Evolutionary conservation across 2,888 invertebrate genomes (phyloP), one percentile per base, ranked within the genome.

Genomic region (Resseliella maxima): DNA sequence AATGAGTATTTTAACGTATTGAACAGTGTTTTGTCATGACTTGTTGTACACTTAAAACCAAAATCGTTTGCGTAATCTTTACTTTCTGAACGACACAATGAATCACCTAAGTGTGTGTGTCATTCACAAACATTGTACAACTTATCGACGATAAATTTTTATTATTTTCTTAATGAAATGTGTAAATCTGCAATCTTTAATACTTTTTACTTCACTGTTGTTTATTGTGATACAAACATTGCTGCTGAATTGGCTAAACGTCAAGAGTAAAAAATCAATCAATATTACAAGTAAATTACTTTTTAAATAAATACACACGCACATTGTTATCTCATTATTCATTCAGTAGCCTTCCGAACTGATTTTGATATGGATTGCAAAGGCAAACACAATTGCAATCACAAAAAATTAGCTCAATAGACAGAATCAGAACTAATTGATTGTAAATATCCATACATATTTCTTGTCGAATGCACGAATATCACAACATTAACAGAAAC

Each of bases 81-180:
- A 24, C 59, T 3, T 24, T 27, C 24, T 18, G 18, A 59, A 59
- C 59, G 24, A 18, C 24, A 59, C 59, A 24, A n/a, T n/a, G n/a
- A n/a, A n/a, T n/a, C n/a, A n/a, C n/a, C n/a, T n/a, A n/a, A n/a
- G 18, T 41, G 46, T 12, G 27, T 8, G 27, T 59, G 59, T 24
- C 59, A 59, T 59, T 59, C 6, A 18, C 3, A 24, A 24, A 59
- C n/a, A 59, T 59, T 1, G 59, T 59, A n/a, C 59, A 27, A 59
- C 59, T 59, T 59, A 59, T 59, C 59, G 59, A 24, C 59, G 59
- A 59, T 59, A 59, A 59, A 59, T 59, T 59, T 59, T 59, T 59
- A 59, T 59, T 59, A 59, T 59, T 59, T 59, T 59, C 59, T 59
- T 59, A 59, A 59, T 59, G 59, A 59, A 59, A 59, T 59, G 24